A percentile compares a stretch with the other conserved stretches of the same genome.
phyloP scores from a whole-genome alignment of 2,888 invertebrate genomes.

The Parascotia fuliginaria region DNA sequence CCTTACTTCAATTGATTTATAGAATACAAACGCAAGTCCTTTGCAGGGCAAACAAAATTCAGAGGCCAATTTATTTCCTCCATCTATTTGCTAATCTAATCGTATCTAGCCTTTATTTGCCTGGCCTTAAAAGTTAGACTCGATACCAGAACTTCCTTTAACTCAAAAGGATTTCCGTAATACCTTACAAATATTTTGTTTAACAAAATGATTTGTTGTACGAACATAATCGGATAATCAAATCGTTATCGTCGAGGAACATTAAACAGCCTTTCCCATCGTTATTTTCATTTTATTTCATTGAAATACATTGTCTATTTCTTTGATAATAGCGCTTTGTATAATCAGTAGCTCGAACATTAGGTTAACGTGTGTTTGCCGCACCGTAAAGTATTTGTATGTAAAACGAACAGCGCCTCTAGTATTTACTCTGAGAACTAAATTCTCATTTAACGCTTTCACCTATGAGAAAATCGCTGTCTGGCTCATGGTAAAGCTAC shows the following conservation, averaged over 20 bases:
- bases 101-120: constrained; percentile 44
- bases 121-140: constrained; percentile 35
- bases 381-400: too few species aligned
- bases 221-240: constrained; percentile 43
- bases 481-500: too few species aligned
- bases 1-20: too few species aligned
- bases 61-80: constrained; percentile 37
- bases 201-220: constrained; percentile 39
- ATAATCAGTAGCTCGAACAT: constrained; percentile 18
- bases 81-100: constrained; percentile 37
- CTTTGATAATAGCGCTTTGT: constrained; percentile 37
- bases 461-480: too few species aligned
- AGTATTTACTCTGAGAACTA: too few species aligned
- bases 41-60: constrained; percentile 36
- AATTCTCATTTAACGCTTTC: too few species aligned
- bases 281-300: constrained; percentile 45
- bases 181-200: constrained; percentile 36
- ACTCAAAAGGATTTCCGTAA: constrained; percentile 39
- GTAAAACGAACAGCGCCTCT: too few species aligned
- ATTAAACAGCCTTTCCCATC: constrained; percentile 48
- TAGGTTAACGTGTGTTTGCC: too few species aligned
- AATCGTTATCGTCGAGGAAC: constrained; percentile 47
- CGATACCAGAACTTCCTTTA: constrained; percentile 40
- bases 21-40: too few species aligned
- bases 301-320: constrained; percentile 40